Evolutionary conservation across 2,888 invertebrate genomes (phyloP), one percentile per base, ranked within the genome.

Genomic region (Cryptophagus acutangulus): DNA sequence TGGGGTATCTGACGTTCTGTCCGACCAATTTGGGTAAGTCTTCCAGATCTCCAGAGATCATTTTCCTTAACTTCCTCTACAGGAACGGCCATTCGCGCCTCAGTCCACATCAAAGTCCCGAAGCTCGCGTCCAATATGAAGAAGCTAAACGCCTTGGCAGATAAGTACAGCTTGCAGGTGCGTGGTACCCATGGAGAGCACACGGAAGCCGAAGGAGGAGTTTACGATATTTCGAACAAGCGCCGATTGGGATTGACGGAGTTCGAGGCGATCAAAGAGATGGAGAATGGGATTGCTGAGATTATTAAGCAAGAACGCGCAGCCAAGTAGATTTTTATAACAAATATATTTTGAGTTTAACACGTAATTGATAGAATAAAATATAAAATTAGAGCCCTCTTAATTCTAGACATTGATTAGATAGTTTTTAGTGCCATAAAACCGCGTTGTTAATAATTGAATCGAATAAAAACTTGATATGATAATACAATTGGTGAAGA

Each of bases 1-100:
- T 82, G 48, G 84, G 84, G 17, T 83, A 74, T 69, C 66, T 84
- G 46, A 82, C 82, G 20, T 83, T 83, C 70, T 85, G 84, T 63
- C 84, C 84, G 14, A 81, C 81, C 38, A 85, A 85, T 66, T 70
- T 84, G 54, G 84, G 80, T 62, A 55, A 44, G 45, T n/a, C 12
- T 30, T 34, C 12, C 10, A 18, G 9, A 34, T 18, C 13, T 4
- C 20, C 20, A 20, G 9, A 20, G 20, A 9, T 20, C 9, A 20
- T 6, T 20, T 20, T 20, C 9, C 9, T 20, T 20, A 20, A 6
- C 6, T 20, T 28, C 14, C 3, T 33, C 54, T 51, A 38, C 76
- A 60, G 82, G 84, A 35, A 85, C 83, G 12, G 79, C 81, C 8
- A 74, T 85, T 41, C 71, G 84, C 40, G 82, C 82, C 38, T 81